Base-by-base conservation (phyloP, 2,888 invertebrate species). In the Dioctria rufipes region DNA sequence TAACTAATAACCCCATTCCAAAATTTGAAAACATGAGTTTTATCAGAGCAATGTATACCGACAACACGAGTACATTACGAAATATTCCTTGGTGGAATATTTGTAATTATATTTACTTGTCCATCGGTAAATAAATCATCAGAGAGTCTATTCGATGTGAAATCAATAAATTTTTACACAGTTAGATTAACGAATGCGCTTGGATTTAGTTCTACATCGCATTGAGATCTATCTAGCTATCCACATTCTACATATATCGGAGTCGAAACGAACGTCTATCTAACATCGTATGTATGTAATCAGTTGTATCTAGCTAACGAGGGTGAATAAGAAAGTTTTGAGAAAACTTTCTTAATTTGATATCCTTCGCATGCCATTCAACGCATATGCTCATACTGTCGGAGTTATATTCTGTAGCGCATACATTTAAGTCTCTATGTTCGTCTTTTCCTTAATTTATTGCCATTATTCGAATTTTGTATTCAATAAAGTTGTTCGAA, bases 61-160 rank as follows among this genome's bases (percentile, higher is more conserved):
- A 25, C 25, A 1, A 25, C 25, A 25, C 25, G 25, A 25, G 0
- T 25, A 25, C 25, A 25, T 25, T 25, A 25, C 25, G 25, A 25
- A 25, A 25, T 25, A 25, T 1, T 25, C 25, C 25, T 25, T 25
- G 25, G 11, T 54, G 6, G 54, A 54, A 54, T 54, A 54, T n/a
- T 1, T 54, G 43, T 80, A 80, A 81, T 81, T 81, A 81, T 67
- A 81, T 81, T 81, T 77, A 58, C 69, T 78, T 81, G 77, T 78
- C 61, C 77, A 46, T 67, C 58, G 54, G 69, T 67, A 81, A 81
- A 81, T 81, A 77, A 58, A 67, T 78, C 69, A 78, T 81, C 78
- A 81, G 46, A 67, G 37, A 25, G 66, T 81, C 78, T 58, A 77
- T 66, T 77, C 69, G 54, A 49, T 43, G 54, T 49, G 58, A 46